These are phyloP conservation scores for Symphodus melops DNA, from an alignment of 2,113 vertebrate species.

Conservation along the genomic window DNA sequence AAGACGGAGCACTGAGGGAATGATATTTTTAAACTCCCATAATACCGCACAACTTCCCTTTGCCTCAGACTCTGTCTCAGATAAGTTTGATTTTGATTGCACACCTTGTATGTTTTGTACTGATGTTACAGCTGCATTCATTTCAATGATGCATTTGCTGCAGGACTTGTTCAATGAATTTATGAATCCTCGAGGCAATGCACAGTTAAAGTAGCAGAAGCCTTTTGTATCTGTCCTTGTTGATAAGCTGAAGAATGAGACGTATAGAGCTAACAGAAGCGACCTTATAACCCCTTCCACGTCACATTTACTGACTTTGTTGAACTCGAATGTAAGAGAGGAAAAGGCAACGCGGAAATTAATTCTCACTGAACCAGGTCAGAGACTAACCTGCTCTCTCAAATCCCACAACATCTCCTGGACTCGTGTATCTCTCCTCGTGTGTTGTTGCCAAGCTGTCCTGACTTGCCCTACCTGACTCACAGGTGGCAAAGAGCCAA, in stretches of 20 bases:
- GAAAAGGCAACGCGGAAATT: slow-evolving; percentile 10
- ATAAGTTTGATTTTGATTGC: too few relatives aligned
- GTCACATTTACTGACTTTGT: background rate
- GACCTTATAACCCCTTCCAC: background rate
- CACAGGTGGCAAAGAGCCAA: slow-evolving; percentile 62
- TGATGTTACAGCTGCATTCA: too few relatives aligned
- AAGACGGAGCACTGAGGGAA: too few relatives aligned
- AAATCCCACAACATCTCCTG: slow-evolving; percentile 55
- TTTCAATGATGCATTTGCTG: too few relatives aligned
- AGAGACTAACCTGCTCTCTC: slow-evolving; percentile 31
- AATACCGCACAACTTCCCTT: too few relatives aligned
- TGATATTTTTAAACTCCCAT: too few relatives aligned
- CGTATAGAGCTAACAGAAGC: background rate
- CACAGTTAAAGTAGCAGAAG: background rate
- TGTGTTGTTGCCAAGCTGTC: slow-evolving; percentile 62
- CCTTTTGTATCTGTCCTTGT: background rate
- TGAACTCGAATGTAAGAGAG: slow-evolving; percentile 3
- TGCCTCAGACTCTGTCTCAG: too few relatives aligned
- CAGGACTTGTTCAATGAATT: background rate
- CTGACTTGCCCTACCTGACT: slow-evolving; percentile 68
- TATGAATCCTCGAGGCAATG: background rate
- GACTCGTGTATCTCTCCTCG: slow-evolving; percentile 30
- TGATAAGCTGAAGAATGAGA: background rate
- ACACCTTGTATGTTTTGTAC: too few relatives aligned
- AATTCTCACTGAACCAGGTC: slow-evolving; percentile 44